Percentiles rank a stretch among this genome's conserved stretches.
phyloP scores from a whole-genome alignment of 2,797 vertebrate species.

The Pitangus sulphuratus region DNA sequence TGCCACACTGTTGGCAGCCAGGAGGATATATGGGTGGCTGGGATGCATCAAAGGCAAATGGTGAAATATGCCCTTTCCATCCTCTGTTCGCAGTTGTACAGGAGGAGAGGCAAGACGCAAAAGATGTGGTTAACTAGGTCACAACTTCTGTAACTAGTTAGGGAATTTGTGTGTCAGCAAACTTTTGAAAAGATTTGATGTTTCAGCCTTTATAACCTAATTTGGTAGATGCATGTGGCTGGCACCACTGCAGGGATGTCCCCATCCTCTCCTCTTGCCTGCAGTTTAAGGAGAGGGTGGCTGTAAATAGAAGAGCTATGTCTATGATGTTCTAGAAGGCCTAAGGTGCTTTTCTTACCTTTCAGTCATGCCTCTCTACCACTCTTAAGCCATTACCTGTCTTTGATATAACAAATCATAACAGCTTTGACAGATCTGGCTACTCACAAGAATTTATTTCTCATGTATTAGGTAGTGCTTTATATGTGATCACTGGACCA shows the following conservation, averaged over 20 bases:
- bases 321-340: not conserved
- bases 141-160: not conserved
- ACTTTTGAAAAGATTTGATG: not conserved
- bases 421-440: not conserved
- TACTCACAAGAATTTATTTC: conserved; percentile 8
- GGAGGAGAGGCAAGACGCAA: not conserved
- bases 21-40: not conserved
- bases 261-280: not conserved
- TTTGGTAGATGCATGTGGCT: not conserved
- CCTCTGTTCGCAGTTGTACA: not conserved
- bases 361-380: not conserved
- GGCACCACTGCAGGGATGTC: not conserved
- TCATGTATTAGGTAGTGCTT: not conserved
- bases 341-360: not conserved
- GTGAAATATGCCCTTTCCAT: not conserved
- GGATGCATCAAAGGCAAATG: not conserved
- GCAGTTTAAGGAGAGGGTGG: not conserved
- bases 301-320: not conserved
- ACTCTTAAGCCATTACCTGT: not conserved
- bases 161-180: not conserved
- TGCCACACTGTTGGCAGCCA: rapidly evolving
- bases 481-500: not conserved
- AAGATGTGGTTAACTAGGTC: not conserved
- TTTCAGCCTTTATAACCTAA: not conserved
- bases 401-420: not conserved